Evolutionary conservation across 2,797 vertebrate genomes (phyloP).

Genomic region (Phylloscopus collybita): DNA sequence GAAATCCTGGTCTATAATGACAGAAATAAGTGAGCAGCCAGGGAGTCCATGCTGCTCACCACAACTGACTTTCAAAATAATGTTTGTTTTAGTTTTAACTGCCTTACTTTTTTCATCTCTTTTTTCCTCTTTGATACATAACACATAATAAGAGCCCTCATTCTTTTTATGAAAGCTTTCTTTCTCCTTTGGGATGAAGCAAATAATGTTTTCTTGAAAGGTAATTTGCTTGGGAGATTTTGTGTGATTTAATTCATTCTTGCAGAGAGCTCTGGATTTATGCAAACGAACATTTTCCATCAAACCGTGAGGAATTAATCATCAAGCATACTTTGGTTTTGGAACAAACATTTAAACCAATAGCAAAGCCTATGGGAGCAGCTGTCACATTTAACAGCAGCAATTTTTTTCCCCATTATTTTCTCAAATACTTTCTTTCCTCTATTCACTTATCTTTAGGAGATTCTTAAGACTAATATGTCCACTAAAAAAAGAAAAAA

Average conservation of each 20-base stretch:
- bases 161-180: background rate
- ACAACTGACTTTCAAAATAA: background rate
- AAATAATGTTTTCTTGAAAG: conserved; percentile 19
- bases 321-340: background rate
- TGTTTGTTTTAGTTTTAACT: background rate
- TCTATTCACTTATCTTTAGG: background rate
- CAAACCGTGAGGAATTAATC: conserved; percentile 3
- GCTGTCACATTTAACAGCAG: background rate
- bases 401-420: background rate
- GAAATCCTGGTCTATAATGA: background rate
- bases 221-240: conserved; percentile 37
- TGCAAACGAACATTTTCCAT: conserved; percentile 13
- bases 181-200: background rate
- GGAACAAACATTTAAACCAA: conserved; percentile 5
- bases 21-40: background rate
- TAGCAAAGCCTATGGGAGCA: background rate
- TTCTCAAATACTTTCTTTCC: background rate
- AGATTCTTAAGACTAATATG: background rate
- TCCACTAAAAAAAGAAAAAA: background rate
- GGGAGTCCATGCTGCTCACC: background rate
- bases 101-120: background rate
- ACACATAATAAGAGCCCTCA: background rate
- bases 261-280: conserved; percentile 17
- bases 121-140: background rate
- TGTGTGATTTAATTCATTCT: background rate